phyloP scores from a whole-genome alignment of 1,140 invertebrate species.

The Drosophila jambulina region DNA sequence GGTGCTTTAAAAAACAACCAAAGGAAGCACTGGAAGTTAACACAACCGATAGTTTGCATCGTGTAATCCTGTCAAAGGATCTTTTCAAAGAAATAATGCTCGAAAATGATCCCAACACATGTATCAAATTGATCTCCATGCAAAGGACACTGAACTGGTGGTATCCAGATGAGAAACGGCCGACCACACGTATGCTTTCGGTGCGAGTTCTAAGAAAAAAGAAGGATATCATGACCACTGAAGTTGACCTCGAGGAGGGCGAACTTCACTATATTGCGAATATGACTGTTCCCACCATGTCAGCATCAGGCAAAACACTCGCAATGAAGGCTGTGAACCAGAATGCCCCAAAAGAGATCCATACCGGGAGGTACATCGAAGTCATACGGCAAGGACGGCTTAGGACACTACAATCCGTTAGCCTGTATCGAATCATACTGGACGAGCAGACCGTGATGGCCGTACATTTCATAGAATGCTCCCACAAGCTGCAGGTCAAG shows the following conservation, averaged over 20 bases:
- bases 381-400: not conserved
- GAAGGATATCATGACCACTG: not conserved
- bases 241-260: not conserved
- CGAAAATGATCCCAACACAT: not conserved
- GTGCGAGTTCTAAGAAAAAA: constrained; percentile 21
- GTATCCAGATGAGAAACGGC: constrained; percentile 53
- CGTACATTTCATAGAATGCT: constrained; percentile 23
- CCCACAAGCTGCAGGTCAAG: constrained; percentile 36
- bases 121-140: constrained; percentile 35
- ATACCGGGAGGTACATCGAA: not conserved
- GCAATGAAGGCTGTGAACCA: accelerated
- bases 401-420: not conserved
- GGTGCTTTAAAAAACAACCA: constrained; percentile 5
- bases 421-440: constrained; percentile 35
- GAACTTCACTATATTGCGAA: not conserved
- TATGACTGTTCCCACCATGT: not conserved
- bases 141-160: constrained; percentile 51
- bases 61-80: constrained; percentile 5
- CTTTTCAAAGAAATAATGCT: constrained; percentile 27
- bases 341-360: not conserved
- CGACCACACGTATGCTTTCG: constrained; percentile 29
- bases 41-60: constrained; percentile 27
- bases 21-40: not conserved
- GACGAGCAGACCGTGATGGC: constrained; percentile 30
- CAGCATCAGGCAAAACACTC: not conserved